A percentile compares a stretch with the other conserved stretches of the same genome.
These are phyloP conservation scores for Hypocryptadius cinnamomeus DNA, from an alignment of 2,113 vertebrate genomes.

Conservation along the genomic window DNA sequence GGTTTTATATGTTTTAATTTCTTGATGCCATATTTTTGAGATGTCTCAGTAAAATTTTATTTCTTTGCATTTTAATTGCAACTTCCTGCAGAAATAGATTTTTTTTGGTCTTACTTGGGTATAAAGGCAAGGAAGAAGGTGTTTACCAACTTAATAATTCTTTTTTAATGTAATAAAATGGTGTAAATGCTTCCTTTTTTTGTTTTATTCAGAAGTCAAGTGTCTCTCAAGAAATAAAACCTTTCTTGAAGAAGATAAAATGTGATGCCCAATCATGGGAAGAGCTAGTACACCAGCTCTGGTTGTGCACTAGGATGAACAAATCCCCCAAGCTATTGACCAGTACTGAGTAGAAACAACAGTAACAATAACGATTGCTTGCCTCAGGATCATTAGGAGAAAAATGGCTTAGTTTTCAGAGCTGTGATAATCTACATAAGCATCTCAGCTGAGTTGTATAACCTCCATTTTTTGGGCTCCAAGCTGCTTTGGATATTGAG, in stretches of 20 bases:
- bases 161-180: not conserved
- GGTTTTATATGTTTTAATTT: not conserved
- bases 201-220: not conserved
- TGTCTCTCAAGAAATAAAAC: not conserved
- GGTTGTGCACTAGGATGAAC: not conserved
- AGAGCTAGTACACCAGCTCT: not conserved
- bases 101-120: not conserved
- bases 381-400: not conserved
- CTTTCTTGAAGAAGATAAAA: not conserved
- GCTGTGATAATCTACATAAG: not conserved
- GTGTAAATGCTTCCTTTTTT: not conserved
- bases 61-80: not conserved
- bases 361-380: not conserved
- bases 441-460: not conserved
- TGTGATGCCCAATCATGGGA: not conserved
- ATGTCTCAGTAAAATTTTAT: not conserved
- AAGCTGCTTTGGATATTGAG: not conserved
- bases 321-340: not conserved
- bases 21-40: not conserved
- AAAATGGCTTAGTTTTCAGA: not conserved
- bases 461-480: not conserved
- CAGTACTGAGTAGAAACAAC: not conserved
- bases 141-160: not conserved
- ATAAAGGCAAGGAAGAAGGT: not conserved
- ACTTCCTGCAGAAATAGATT: not conserved